Evolutionary conservation across 2,113 vertebrate genomes (phyloP).

Genomic region (Misgurnus anguillicaudatus): DNA sequence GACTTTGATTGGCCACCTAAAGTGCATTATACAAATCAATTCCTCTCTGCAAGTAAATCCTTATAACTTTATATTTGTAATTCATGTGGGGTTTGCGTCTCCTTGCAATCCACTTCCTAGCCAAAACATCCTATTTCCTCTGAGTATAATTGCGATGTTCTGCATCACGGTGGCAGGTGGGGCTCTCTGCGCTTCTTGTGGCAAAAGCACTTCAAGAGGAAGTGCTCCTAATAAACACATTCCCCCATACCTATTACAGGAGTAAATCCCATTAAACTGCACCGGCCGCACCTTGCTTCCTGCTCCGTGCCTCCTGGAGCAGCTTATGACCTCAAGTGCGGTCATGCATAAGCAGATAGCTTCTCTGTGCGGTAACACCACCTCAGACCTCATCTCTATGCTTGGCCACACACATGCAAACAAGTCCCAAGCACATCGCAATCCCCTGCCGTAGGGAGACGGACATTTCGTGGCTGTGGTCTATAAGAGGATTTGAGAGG

Average conservation of each 20-base stretch:
- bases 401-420: conserved; percentile 28
- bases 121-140: not conserved
- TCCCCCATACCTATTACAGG: not conserved
- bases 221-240: not conserved
- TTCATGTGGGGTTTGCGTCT: not conserved
- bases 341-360: conserved; percentile 20
- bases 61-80: not conserved
- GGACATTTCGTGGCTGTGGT: conserved; percentile 54
- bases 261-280: conserved; percentile 24
- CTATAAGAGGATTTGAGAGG: conserved; percentile 59
- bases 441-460: conserved; percentile 50
- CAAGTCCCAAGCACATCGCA: conserved; percentile 46
- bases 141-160: not conserved
- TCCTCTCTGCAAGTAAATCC: not conserved
- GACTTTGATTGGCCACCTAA: not conserved
- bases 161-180: not conserved
- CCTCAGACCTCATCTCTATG: conserved; percentile 51
- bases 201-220: not conserved
- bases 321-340: not conserved
- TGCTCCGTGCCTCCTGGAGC: not conserved
- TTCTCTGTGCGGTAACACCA: conserved; percentile 1
- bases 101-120: not conserved
- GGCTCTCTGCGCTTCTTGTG: not conserved
- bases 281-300: not conserved
- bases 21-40: not conserved